phyloP scores from a whole-genome alignment of 2,888 invertebrate species.

The Trichopoda pennipes region DNA sequence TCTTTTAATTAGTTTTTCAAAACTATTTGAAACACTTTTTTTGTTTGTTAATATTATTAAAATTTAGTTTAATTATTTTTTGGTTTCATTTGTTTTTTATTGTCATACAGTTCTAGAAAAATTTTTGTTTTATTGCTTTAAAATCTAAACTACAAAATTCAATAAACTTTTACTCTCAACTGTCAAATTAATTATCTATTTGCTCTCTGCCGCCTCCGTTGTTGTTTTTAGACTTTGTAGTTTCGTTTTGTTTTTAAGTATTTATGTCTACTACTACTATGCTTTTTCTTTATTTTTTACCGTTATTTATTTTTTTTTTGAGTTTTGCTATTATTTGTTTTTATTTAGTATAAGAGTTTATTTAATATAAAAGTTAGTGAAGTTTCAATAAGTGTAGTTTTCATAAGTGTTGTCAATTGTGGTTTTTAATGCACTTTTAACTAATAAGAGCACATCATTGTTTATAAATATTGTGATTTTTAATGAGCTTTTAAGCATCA shows the following conservation, averaged over 20 bases:
- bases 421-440: conserved; percentile 64
- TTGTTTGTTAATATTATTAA: conserved; percentile 16
- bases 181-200: background rate
- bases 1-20: conserved; percentile 11
- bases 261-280: conserved; percentile 14
- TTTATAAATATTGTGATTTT: conserved; percentile 50
- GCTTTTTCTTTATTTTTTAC: conserved; percentile 6
- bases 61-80: conserved; percentile 28
- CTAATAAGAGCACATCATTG: conserved; percentile 66
- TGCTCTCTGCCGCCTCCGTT: background rate
- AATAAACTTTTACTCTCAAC: background rate
- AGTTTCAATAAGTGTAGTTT: conserved; percentile 64
- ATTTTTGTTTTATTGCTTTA: conserved; percentile 39
- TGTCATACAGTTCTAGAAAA: conserved; percentile 76
- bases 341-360: background rate
- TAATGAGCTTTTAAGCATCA: conserved; percentile 14
- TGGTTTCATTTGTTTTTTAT: conserved; percentile 75
- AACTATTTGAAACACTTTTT: conserved; percentile 76
- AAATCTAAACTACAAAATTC: conserved; percentile 31
- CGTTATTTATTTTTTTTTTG: conserved; percentile 33
- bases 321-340: too few relatives aligned
- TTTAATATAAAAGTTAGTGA: too few relatives aligned
- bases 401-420: conserved; percentile 63
- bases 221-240: conserved; percentile 7
- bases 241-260: background rate